Conservation (phyloP, 37 sponge, comb jelly and placozoan species). For the Aphrocallistes beatrix region DNA sequence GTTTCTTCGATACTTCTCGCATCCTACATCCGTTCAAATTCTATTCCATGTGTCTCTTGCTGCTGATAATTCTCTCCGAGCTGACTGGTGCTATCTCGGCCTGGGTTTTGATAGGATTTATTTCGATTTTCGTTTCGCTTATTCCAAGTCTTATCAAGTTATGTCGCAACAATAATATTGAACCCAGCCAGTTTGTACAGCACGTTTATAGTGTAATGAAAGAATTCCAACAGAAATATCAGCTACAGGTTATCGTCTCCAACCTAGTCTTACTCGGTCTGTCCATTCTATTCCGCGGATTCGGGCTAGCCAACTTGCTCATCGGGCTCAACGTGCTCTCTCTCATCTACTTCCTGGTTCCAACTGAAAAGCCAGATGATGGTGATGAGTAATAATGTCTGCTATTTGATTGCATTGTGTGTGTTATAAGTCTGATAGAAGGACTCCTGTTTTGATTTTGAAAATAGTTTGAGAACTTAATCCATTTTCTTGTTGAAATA, state of each 20-base stretch:
- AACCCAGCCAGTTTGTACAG: neutral
- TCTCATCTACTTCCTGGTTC: neutral
- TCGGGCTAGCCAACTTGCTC: neutral
- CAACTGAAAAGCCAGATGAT: neutral
- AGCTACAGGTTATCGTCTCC: neutral
- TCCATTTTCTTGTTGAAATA: no score
- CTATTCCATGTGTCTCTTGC: neutral
- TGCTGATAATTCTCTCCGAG: neutral
- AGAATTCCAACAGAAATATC: neutral
- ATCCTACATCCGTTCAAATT: neutral
- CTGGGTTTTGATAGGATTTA: neutral
- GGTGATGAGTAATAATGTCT: no score
- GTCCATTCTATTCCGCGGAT: neutral
- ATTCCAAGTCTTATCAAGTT: neutral
- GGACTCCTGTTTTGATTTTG: no score
- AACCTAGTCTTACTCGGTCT: neutral
- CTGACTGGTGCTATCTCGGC: neutral
- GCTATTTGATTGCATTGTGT: no score
- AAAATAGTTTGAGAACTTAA: no score
- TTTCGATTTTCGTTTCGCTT: neutral
- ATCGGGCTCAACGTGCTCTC: constrained; percentile 3
- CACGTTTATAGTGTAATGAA: neutral
- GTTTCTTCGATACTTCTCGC: neutral
- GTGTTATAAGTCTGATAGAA: no score
- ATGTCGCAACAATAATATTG: neutral